phyloP scores from a whole-genome alignment of 2,888 invertebrate species.

The Aporophyla nigra region DNA sequence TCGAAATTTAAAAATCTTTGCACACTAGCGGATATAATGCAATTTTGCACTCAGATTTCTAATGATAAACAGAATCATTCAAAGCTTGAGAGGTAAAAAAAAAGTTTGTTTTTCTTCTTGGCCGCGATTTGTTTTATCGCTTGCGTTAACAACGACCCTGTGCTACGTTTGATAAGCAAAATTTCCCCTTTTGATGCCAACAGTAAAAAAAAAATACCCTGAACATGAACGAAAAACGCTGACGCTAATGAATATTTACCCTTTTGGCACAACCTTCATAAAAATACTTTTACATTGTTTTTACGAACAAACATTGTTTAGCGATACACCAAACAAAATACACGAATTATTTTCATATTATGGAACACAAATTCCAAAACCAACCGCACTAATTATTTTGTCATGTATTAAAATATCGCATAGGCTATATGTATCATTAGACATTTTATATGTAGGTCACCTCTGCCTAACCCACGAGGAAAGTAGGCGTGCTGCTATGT shows the following conservation, averaged over 20 bases:
- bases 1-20: too few species aligned
- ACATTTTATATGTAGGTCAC: not conserved
- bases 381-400: constrained; percentile 11
- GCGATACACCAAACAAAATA: constrained; percentile 25
- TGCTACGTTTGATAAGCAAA: constrained; percentile 50
- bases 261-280: constrained; percentile 52
- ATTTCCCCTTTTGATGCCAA: constrained; percentile 38
- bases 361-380: constrained; percentile 7
- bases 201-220: constrained; percentile 40
- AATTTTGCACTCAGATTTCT: too few species aligned
- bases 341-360: constrained; percentile 31
- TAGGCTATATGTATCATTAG: not conserved
- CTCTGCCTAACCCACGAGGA: not conserved
- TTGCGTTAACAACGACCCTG: constrained; percentile 19
- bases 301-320: constrained; percentile 43
- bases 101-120: not conserved
- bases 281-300: constrained; percentile 54
- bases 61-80: too few species aligned
- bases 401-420: constrained; percentile 23
- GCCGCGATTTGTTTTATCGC: constrained; percentile 22
- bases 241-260: constrained; percentile 55
- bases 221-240: constrained; percentile 44
- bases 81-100: too few species aligned
- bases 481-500: not conserved
- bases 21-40: too few species aligned